Base-by-base conservation (phyloP, 2,888 invertebrate genomes). In the Galeopsomyia nigrocyanea region DNA sequence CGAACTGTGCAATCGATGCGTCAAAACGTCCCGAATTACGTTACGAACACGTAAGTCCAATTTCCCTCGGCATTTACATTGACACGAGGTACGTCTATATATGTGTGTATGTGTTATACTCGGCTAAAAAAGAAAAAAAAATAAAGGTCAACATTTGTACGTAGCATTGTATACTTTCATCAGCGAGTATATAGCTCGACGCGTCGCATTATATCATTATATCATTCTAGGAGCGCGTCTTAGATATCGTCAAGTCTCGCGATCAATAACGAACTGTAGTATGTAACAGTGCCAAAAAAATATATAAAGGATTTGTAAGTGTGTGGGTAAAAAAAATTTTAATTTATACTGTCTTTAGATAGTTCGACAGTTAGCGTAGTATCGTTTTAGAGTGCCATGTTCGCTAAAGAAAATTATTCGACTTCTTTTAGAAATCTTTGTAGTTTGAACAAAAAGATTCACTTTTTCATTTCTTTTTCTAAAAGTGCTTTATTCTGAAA, bases 51-150 rank as follows among this genome's bases (percentile, higher is more conserved):
- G 39, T 39, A 10, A 39, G 39, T 39, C 39, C 39, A 39, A 39
- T 39, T n/a, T 68, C 56, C 56, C 65, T 72, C 17, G 49, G 67
- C 53, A 60, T 68, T 58, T 62, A n/a, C 26, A 57, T n/a, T 46
- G 49, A 62, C 46, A 21, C 49, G 58, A 49, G 51, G 56, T 68
- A 68, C 60, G 69, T 51, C 66, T 56, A 55, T 53, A 51, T 47
- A 19, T 69, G 55, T 63, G 56, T 62, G 57, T 66, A 66, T 61
- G 69, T 73, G 66, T 69, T 68, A 68, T 68, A 68, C 5, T 56
- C 56, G 56, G 50, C 6, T 26, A 64, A 16, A n/a, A n/a, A n/a
- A n/a, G n/a, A n/a, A n/a, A n/a, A n/a, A n/a, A n/a, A 55, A 64
- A 62, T 31, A n/a, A 22, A 72, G 21, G 10, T 39, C 19, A 7